Conservation (phyloP, 1,140 invertebrate species). For the Drosophila tristis region DNA sequence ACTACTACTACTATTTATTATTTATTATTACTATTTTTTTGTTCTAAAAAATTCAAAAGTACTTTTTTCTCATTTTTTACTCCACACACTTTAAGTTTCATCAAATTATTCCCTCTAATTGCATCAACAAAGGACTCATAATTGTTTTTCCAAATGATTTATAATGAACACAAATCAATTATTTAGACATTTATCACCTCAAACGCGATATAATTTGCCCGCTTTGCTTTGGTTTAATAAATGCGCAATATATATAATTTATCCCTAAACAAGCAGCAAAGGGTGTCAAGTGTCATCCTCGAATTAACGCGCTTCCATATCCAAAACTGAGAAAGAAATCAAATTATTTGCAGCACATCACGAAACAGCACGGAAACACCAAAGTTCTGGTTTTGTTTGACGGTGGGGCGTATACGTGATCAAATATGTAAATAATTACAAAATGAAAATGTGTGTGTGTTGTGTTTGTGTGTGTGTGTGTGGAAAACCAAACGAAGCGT, state of each 20-base stretch:
- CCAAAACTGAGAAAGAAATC: conserved; percentile 33
- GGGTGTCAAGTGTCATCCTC: conserved; percentile 13
- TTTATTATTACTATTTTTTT: too few relatives aligned
- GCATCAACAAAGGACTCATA: too few relatives aligned
- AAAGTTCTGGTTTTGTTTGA: conserved; percentile 9
- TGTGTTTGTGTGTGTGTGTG: conserved; percentile 10
- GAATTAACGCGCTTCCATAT: conserved; percentile 22
- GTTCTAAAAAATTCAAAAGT: too few relatives aligned
- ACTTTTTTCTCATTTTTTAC: too few relatives aligned
- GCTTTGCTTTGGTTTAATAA: not conserved
- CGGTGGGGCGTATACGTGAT: conserved; percentile 54
- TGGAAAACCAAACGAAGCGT: conserved; percentile 34
- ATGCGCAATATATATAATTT: not conserved
- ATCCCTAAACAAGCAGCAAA: not conserved
- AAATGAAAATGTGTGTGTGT: conserved; percentile 42
- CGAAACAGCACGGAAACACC: conserved; percentile 9
- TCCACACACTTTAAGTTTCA: too few relatives aligned
- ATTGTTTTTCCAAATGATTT: not conserved
- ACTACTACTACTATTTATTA: too few relatives aligned
- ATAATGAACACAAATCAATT: too few relatives aligned
- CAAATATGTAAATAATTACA: conserved; percentile 72
- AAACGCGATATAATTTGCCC: not conserved
- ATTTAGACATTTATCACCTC: too few relatives aligned
- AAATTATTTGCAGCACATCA: conserved; percentile 40
- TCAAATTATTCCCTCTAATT: too few relatives aligned